Evolutionary conservation across 2,113 vertebrate species (phyloP).

Genomic region (human): DNA sequence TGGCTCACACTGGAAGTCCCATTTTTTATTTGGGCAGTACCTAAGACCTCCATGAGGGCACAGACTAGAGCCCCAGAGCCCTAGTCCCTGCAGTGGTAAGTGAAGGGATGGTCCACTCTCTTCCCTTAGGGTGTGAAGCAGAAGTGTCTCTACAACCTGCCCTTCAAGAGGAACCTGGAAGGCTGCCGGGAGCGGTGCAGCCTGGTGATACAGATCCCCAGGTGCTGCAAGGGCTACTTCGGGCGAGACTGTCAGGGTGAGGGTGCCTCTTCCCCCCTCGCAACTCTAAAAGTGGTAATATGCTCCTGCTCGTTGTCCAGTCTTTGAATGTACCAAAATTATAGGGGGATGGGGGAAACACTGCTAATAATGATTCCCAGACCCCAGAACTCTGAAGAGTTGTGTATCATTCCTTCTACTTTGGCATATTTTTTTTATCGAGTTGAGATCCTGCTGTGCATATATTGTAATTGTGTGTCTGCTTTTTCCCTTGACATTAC

Average conservation of each 20-base stretch:
- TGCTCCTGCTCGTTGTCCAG: background rate
- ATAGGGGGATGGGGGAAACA: accelerated
- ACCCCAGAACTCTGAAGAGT: background rate
- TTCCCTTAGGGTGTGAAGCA: slow-evolving; percentile 74
- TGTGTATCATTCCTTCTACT: background rate
- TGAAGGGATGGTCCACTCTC: background rate
- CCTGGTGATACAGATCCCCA: slow-evolving; percentile 84
- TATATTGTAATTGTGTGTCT: background rate
- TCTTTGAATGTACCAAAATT: background rate
- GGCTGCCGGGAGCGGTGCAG: slow-evolving; percentile 89
- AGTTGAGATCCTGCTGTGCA: background rate
- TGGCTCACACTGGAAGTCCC: background rate
- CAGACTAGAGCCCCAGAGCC: background rate
- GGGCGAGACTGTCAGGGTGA: slow-evolving; percentile 93
- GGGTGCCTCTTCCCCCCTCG: background rate
- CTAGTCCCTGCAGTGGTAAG: accelerated
- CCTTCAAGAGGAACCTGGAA: slow-evolving; percentile 43
- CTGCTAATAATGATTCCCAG: background rate
- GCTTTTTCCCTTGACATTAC: background rate
- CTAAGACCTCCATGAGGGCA: background rate
- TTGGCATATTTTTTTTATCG: background rate
- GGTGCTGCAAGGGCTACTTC: slow-evolving; percentile 92
- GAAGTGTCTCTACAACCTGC: slow-evolving; percentile 82
- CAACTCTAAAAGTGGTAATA: background rate
- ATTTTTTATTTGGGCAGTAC: background rate